These are phyloP conservation scores for Eudorcas thomsonii DNA, from an alignment of 2,113 vertebrate species.

Conservation along the genomic window DNA sequence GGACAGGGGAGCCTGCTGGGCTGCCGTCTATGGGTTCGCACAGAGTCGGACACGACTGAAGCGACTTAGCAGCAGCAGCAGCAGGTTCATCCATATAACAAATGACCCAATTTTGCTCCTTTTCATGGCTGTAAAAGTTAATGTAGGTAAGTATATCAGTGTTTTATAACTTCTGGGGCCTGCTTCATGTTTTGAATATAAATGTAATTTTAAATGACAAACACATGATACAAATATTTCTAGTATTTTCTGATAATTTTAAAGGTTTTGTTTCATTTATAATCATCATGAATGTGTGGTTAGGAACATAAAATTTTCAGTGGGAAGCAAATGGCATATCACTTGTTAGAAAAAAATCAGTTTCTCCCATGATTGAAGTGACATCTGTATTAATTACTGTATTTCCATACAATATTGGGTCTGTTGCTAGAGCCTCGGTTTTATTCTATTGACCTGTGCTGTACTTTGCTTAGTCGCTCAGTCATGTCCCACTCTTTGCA, in stretches of 20 bases:
- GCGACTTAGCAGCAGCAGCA: no score
- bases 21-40: no score
- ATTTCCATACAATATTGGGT: background rate
- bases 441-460: background rate
- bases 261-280: background rate
- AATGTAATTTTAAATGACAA: background rate
- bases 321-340: background rate
- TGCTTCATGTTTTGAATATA: background rate
- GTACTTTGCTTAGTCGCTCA: background rate
- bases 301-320: background rate
- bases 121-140: background rate
- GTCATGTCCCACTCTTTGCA: background rate
- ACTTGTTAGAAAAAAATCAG: background rate
- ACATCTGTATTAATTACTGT: background rate
- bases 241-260: background rate
- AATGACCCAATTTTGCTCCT: background rate
- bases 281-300: background rate
- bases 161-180: background rate
- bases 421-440: background rate
- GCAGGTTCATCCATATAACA: background rate
- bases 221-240: background rate
- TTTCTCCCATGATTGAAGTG: background rate
- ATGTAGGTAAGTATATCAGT: background rate
- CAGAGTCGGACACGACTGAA: no score
- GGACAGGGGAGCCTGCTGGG: accelerated